A percentile compares a stretch with the other conserved stretches of the same genome.
Evolutionary conservation across 2,888 invertebrate species (phyloP).

Genomic region (Allygus modestus): DNA sequence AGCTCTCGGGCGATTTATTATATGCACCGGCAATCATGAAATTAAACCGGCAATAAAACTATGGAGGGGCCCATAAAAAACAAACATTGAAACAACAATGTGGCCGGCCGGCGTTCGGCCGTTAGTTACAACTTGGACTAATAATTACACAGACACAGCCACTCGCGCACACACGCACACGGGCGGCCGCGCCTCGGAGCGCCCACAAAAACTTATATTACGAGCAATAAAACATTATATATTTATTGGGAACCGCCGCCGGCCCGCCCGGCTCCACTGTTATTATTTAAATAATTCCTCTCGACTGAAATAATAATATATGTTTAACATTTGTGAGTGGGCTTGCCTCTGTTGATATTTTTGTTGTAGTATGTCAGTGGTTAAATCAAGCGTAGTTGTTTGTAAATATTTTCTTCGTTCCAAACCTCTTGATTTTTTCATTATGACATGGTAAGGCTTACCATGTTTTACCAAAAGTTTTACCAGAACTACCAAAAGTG

Average conservation of each 20-base stretch:
- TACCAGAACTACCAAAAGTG: no score
- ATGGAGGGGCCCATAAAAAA: conserved; percentile 46
- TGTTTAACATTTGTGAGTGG: conserved; percentile 30
- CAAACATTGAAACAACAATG: conserved; percentile 56
- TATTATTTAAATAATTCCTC: conserved; percentile 60
- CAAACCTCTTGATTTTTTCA: no score
- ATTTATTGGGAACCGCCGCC: conserved; percentile 28
- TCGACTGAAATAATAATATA: conserved; percentile 31
- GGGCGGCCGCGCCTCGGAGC: neutral
- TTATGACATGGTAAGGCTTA: no score
- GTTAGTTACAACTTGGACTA: conserved; percentile 46
- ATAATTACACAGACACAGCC: conserved; percentile 52
- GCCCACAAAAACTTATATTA: conserved; percentile 57
- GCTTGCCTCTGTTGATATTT: neutral
- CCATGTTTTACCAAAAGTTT: no score
- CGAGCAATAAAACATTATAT: conserved; percentile 61
- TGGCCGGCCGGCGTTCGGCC: conserved; percentile 5
- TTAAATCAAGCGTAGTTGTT: no score
- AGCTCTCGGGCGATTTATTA: conserved; percentile 38
- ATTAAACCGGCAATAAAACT: conserved; percentile 61
- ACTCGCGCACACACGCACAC: conserved; percentile 6
- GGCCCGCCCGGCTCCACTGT: conserved; percentile 29
- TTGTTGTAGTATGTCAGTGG: no score
- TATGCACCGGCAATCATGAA: conserved; percentile 57
- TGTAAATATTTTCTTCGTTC: no score